phyloP scores from a whole-genome alignment of 2,113 vertebrate species.

The Lipotes vexillifer region DNA sequence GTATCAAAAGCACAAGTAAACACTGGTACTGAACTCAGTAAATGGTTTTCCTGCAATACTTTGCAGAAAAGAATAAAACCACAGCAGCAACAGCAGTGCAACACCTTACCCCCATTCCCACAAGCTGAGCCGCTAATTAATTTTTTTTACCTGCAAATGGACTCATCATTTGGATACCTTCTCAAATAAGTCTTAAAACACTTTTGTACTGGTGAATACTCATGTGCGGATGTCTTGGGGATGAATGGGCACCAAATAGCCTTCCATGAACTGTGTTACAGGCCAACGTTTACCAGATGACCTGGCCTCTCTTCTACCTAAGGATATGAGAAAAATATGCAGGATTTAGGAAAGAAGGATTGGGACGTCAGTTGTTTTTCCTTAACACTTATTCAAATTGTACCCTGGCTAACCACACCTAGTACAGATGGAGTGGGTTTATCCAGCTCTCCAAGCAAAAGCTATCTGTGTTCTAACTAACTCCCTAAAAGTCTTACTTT shows the following conservation, averaged over 20 bases:
- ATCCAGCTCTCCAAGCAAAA: background rate
- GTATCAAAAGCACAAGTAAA: background rate
- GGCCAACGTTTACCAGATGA: background rate
- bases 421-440: background rate
- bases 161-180: background rate
- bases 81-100: accelerated
- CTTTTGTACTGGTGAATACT: background rate
- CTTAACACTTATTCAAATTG: background rate
- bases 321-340: background rate
- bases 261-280: accelerated
- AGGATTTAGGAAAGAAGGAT: background rate
- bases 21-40: background rate
- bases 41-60: background rate
- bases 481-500: background rate
- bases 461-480: background rate
- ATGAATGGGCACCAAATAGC: background rate
- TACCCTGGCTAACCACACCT: background rate
- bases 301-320: background rate
- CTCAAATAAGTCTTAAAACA: background rate
- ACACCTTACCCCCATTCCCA: background rate
- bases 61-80: background rate
- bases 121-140: background rate
- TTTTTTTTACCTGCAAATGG: background rate
- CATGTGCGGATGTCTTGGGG: background rate
- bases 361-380: background rate